Evolutionary conservation across 2,888 invertebrate species (phyloP), one percentile per base, ranked within the genome.

Genomic region (Crepidodera aurea): DNA sequence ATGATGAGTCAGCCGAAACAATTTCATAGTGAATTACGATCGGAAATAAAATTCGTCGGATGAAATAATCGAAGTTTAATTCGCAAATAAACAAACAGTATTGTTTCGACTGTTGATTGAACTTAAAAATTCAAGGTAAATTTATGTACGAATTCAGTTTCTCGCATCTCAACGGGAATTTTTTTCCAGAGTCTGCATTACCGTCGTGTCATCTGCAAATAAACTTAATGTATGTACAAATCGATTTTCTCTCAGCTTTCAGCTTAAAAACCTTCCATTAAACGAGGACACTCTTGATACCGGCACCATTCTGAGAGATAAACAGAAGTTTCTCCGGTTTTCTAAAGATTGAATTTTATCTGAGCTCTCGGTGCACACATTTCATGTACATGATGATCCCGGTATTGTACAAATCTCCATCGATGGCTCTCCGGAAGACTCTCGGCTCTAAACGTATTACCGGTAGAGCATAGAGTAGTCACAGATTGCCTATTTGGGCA

Each of bases 401-500:
- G 63, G 54, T 62, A 66, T 63, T 68, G 64, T 62, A 51, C 60
- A 55, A 63, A 65, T 63, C 60, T 62, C 60, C 61, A 58, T 63
- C 55, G 66, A 68, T 68, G 48, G 62, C 55, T 55, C 60, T 54
- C 55, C 50, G 51, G 50, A 53, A 56, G 51, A 56, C 65, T 60
- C 67, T 51, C 32, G 59, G 66, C 64, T 62, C 61, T 64, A 59
- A 70, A 67, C 65, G 63, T 64, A 67, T 67, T 65, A 67, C 67
- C 60, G 51, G 56, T 53, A 59, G 34, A 44, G 64, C 65, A 62
- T 68, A 64, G 62, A 73, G 70, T 69, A 71, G 68, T 73, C 72
- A 69, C 73, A 72, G 73, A 73, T 73, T 75, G 75, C 69, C 75
- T 73, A 74, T 75, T 75, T 73, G 71, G 70, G 66, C 69, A 56